Evolutionary conservation across 2,888 invertebrate genomes (phyloP).

Genomic region (Druceiella hillmani): DNA sequence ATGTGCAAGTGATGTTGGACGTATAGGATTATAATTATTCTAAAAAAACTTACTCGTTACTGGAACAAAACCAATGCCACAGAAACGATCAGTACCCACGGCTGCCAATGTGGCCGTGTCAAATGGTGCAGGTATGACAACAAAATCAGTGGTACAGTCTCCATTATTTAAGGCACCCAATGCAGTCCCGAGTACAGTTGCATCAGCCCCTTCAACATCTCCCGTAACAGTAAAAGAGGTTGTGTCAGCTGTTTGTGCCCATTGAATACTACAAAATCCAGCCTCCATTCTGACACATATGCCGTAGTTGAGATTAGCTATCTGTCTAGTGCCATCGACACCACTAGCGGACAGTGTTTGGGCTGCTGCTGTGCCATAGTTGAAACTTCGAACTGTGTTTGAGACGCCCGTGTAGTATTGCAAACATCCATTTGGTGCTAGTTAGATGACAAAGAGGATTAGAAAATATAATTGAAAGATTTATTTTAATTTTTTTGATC

Average conservation of each 20-base stretch:
- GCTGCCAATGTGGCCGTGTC: constrained; percentile 37
- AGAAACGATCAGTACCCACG: constrained; percentile 62
- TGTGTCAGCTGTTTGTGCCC: constrained; percentile 50
- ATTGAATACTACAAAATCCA: constrained; percentile 68
- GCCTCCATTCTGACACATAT: constrained; percentile 69
- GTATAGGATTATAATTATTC: too few relatives aligned
- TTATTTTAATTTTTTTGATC: not conserved
- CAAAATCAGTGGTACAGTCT: constrained; percentile 65
- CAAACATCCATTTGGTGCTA: constrained; percentile 73
- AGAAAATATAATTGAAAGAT: constrained; percentile 24
- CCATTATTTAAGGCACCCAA: constrained; percentile 52
- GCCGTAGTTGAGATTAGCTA: constrained; percentile 69
- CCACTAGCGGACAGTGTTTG: constrained; percentile 48
- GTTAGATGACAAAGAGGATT: too few relatives aligned
- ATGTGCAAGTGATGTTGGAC: too few relatives aligned
- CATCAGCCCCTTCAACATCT: constrained; percentile 61
- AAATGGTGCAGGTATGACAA: constrained; percentile 66
- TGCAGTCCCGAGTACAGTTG: constrained; percentile 53
- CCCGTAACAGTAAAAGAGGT: constrained; percentile 68
- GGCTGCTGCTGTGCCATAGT: constrained; percentile 63
- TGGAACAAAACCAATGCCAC: constrained; percentile 64
- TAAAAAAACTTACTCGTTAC: constrained; percentile 62
- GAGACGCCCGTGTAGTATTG: constrained; percentile 62
- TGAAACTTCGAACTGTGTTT: constrained; percentile 68
- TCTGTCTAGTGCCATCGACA: constrained; percentile 63